Percentiles rank a stretch among this genome's conserved stretches.
These are phyloP conservation scores for Harlomillsia oculata DNA, from an alignment of 1,140 invertebrate species.

Conservation along the genomic window DNA sequence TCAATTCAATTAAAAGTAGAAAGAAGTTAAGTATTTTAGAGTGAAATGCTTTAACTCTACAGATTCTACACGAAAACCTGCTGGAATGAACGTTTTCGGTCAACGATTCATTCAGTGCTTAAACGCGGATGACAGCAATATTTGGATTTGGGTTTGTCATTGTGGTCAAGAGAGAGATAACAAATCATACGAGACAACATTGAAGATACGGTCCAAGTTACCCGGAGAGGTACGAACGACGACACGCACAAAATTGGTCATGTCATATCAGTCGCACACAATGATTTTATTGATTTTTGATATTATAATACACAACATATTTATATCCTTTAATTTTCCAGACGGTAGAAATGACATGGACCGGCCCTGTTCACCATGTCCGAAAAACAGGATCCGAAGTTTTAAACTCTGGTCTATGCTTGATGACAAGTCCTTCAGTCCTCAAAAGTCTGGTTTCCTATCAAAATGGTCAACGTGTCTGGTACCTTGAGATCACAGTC, in stretches of 20 bases:
- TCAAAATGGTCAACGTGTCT: too few species aligned
- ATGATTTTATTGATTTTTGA: too few species aligned
- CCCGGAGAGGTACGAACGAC: not conserved
- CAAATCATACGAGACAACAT: not conserved
- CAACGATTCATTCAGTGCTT: conserved; percentile 1
- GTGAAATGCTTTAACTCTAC: not conserved
- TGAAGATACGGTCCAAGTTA: not conserved
- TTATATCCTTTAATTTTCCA: not conserved
- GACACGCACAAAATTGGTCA: too few species aligned
- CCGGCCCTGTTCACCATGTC: conserved; percentile 1
- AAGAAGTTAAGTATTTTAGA: not conserved
- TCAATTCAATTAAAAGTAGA: not conserved
- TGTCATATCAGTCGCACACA: too few species aligned
- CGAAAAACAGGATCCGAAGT: not conserved
- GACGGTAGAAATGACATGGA: conserved; percentile 7
- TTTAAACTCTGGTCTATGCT: not conserved
- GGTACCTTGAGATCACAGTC: too few species aligned
- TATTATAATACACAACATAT: too few species aligned
- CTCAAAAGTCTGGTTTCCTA: too few species aligned
- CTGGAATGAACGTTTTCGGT: not conserved
- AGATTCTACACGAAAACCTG: not conserved
- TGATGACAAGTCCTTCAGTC: conserved; percentile 4
- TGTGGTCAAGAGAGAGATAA: not conserved
- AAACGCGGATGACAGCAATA: not conserved
- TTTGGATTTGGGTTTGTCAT: not conserved